phyloP scores from a whole-genome alignment of 2,113 vertebrate species.

The Protobothrops flavoviridis region DNA sequence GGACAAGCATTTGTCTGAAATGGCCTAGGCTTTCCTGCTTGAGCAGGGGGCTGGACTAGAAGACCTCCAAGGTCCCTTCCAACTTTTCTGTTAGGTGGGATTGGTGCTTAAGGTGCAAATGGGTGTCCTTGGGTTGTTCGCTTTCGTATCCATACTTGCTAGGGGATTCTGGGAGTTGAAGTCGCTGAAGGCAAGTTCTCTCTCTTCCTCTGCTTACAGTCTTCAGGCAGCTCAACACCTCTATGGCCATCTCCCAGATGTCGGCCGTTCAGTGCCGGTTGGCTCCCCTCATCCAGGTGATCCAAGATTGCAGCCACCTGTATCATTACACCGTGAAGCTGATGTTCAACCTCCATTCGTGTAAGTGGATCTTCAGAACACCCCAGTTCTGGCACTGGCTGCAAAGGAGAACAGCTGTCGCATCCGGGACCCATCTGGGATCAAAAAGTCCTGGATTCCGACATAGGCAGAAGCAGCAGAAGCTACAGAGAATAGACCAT shows the following conservation, averaged over 20 bases:
- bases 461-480: not conserved
- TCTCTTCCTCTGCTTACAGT: conserved; percentile 73
- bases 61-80: too few species aligned
- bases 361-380: conserved; percentile 74
- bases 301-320: conserved; percentile 95
- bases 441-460: not conserved
- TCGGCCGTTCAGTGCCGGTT: conserved; percentile 94
- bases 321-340: conserved; percentile 97
- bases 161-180: not conserved
- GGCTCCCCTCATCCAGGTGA: conserved; percentile 93
- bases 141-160: not conserved
- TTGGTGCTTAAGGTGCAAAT: not conserved
- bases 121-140: not conserved
- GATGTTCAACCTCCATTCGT: conserved; percentile 94
- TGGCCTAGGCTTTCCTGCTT: too few species aligned
- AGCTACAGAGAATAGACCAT: not conserved
- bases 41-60: too few species aligned
- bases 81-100: not conserved
- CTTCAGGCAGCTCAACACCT: conserved; percentile 91
- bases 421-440: not conserved
- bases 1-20: too few species aligned
- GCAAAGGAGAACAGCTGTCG: not conserved
- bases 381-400: not conserved
- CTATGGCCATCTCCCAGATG: conserved; percentile 91
- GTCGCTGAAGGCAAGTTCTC: not conserved